These are phyloP conservation scores for Drosophila mayaguana DNA, from an alignment of 2,888 invertebrate genomes.

Conservation along the genomic window DNA sequence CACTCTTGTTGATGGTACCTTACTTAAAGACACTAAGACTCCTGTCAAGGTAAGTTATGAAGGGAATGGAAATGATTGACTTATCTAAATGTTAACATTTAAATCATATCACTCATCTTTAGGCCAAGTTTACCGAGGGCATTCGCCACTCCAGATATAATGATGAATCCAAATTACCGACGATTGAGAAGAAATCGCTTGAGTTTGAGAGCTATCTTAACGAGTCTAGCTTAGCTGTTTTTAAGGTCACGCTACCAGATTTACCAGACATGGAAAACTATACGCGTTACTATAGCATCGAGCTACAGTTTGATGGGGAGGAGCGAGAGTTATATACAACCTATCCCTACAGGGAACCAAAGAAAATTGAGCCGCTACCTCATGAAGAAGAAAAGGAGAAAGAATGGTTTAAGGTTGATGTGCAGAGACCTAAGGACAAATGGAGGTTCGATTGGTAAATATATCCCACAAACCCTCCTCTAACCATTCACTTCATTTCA, in stretches of 20 bases:
- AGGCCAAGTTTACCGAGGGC: slow-evolving; percentile 71
- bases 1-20: slow-evolving; percentile 89
- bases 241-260: slow-evolving; percentile 88
- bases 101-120: background rate
- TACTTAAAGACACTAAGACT: slow-evolving; percentile 87
- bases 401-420: slow-evolving; percentile 64
- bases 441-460: slow-evolving; percentile 56
- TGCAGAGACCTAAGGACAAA: slow-evolving; percentile 51
- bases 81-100: background rate
- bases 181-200: slow-evolving; percentile 84
- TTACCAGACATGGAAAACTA: slow-evolving; percentile 69
- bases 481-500: slow-evolving; percentile 72
- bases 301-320: slow-evolving; percentile 69
- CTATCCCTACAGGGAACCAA: slow-evolving; percentile 74
- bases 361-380: slow-evolving; percentile 51
- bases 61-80: too few relatives aligned
- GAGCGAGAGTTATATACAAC: slow-evolving; percentile 63
- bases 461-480: rapidly evolving
- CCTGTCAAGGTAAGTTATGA: slow-evolving; percentile 85
- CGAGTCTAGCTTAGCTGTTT: slow-evolving; percentile 88
- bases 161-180: slow-evolving; percentile 48
- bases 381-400: slow-evolving; percentile 57
- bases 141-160: slow-evolving; percentile 49
- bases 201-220: slow-evolving; percentile 86
- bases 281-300: slow-evolving; percentile 62